These are phyloP conservation scores for Pionites leucogaster DNA, from an alignment of 2,113 vertebrate genomes.

Conservation along the genomic window DNA sequence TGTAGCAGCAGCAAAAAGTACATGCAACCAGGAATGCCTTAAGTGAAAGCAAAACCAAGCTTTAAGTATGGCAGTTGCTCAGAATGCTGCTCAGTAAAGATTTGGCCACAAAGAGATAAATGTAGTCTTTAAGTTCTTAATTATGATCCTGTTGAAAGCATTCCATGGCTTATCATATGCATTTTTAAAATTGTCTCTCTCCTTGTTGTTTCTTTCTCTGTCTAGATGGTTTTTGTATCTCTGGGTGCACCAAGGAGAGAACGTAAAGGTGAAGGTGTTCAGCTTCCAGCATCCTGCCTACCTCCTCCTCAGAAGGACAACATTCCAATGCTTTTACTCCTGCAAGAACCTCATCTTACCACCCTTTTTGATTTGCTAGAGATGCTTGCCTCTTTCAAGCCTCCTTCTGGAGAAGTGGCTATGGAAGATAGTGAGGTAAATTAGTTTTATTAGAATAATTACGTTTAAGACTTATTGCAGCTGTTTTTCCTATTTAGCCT, in stretches of 20 bases:
- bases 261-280: conserved; percentile 94
- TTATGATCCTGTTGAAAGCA: neutral
- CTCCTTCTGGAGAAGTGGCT: conserved; percentile 83
- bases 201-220: neutral
- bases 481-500: neutral
- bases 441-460: neutral
- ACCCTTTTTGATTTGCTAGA: conserved; percentile 96
- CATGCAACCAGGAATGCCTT: neutral
- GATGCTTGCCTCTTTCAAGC: conserved; percentile 98
- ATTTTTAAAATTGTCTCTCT: neutral
- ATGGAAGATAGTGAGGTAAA: conserved; percentile 89
- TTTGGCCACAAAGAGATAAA: neutral
- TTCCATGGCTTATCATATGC: neutral
- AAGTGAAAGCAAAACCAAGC: neutral
- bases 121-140: neutral
- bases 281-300: conserved; percentile 96
- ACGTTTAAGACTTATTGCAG: neutral
- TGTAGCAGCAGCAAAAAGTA: neutral
- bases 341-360: conserved; percentile 97
- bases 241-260: conserved; percentile 94
- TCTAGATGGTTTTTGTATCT: conserved; percentile 98
- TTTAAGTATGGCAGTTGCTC: neutral
- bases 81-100: neutral
- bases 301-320: conserved; percentile 98
- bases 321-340: conserved; percentile 96